Conservation (phyloP, 1,140 invertebrate species). For the Eriocheir sinensis region DNA sequence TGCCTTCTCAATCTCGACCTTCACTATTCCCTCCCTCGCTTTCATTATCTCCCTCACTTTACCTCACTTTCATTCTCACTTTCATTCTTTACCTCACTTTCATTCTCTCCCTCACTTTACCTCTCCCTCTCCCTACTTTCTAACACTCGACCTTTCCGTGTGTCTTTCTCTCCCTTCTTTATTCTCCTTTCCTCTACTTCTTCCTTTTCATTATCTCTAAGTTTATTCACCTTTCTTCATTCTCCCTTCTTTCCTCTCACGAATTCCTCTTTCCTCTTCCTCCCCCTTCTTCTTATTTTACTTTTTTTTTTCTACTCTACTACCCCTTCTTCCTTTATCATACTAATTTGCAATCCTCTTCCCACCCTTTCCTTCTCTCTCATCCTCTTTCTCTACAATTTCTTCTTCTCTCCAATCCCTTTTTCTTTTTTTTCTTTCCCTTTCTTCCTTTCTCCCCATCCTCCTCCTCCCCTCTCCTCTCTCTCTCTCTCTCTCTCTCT, state of each 20-base stretch:
- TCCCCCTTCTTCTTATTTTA: not conserved
- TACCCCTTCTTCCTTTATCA: not conserved
- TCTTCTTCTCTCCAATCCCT: not conserved
- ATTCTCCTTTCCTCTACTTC: not conserved
- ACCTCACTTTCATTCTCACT: not conserved
- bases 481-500: no score
- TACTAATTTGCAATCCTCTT: not conserved
- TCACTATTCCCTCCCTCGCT: not conserved
- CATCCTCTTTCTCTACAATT: not conserved
- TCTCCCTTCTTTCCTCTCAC: not conserved
- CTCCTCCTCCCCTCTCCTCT: no score
- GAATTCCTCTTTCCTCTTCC: not conserved
- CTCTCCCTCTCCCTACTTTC: not conserved
- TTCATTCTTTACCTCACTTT: not conserved
- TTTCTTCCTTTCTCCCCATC: no score
- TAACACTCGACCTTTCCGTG: not conserved
- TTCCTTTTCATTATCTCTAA: not conserved
- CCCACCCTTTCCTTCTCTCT: not conserved
- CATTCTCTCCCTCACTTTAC: not conserved
- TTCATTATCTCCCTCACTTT: not conserved
- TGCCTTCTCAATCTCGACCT: not conserved
- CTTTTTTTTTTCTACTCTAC: no score
- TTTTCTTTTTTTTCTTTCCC: slow-evolving; percentile 17
- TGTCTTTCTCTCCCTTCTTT: slow-evolving; percentile 24
- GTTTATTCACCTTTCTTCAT: not conserved